phyloP scores from a whole-genome alignment of 2,888 invertebrate species.

The Monoplex corrugatus region DNA sequence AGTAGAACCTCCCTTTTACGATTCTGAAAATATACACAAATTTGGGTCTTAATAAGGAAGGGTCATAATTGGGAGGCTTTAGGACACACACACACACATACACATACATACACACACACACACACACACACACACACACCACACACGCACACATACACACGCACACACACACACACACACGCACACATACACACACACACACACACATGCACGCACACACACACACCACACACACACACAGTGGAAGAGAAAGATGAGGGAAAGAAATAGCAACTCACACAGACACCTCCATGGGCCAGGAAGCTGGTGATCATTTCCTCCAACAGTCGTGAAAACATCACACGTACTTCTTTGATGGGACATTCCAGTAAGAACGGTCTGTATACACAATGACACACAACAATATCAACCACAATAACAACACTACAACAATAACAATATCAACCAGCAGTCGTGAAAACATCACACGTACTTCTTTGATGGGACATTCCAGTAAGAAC shows the following conservation, averaged over 20 bases:
- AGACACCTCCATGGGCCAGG: conserved; percentile 78
- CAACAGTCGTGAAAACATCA: conserved; percentile 79
- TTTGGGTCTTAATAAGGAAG: too few relatives aligned
- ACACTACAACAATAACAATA: background rate
- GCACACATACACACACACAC: background rate
- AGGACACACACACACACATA: background rate
- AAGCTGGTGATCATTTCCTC: conserved; percentile 77
- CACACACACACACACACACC: too few relatives aligned
- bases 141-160: too few relatives aligned
- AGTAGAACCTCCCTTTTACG: too few relatives aligned
- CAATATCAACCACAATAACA: background rate
- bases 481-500: conserved; percentile 81
- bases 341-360: conserved; percentile 80
- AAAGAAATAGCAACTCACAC: conserved; percentile 67
- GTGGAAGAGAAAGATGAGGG: background rate
- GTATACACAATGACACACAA: conserved; percentile 54
- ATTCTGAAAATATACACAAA: too few relatives aligned
- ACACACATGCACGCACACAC: background rate
- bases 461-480: conserved; percentile 79
- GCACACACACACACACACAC: background rate
- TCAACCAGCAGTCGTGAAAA: conserved; percentile 76
- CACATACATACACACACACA: too few relatives aligned
- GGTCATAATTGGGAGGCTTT: too few relatives aligned
- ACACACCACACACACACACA: background rate
- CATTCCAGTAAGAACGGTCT: conserved; percentile 82